Conservation (phyloP, 2,888 invertebrate genomes). For the Synergus japonicus region DNA sequence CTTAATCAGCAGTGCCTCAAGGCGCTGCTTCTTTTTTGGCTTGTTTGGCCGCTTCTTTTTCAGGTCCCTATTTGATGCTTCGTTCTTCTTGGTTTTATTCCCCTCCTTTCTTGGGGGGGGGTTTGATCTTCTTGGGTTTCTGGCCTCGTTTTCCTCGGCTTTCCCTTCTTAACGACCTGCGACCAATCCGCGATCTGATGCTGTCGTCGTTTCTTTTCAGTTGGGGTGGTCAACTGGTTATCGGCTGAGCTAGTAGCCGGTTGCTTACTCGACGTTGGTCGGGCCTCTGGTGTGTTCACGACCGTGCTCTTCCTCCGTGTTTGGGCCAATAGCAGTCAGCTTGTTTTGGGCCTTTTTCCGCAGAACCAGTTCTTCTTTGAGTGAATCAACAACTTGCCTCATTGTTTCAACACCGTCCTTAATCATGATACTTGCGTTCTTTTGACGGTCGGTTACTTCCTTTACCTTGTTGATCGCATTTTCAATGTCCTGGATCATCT, state of each 20-base stretch:
- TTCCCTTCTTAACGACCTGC: background rate
- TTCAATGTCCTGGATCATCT: background rate
- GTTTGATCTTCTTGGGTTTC: background rate
- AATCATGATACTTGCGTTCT: background rate
- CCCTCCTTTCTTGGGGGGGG: background rate
- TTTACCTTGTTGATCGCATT: too few relatives aligned
- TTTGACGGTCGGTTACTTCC: too few relatives aligned
- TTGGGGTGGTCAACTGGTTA: background rate
- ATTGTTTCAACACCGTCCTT: background rate
- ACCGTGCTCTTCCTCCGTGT: background rate
- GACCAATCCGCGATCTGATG: background rate
- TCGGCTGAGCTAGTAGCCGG: background rate
- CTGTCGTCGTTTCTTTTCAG: background rate
- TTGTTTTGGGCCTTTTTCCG: background rate
- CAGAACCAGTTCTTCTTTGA: background rate
- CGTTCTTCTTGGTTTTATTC: background rate
- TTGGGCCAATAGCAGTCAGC: background rate
- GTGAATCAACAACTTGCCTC: background rate
- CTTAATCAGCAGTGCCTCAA: background rate
- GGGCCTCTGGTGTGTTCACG: background rate
- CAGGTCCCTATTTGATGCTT: background rate
- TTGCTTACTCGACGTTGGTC: background rate
- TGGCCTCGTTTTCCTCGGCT: background rate
- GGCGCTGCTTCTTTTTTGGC: background rate
- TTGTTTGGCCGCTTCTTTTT: background rate